Conservation (phyloP, 2,888 invertebrate species). For the Neoaliturus tenellus region DNA sequence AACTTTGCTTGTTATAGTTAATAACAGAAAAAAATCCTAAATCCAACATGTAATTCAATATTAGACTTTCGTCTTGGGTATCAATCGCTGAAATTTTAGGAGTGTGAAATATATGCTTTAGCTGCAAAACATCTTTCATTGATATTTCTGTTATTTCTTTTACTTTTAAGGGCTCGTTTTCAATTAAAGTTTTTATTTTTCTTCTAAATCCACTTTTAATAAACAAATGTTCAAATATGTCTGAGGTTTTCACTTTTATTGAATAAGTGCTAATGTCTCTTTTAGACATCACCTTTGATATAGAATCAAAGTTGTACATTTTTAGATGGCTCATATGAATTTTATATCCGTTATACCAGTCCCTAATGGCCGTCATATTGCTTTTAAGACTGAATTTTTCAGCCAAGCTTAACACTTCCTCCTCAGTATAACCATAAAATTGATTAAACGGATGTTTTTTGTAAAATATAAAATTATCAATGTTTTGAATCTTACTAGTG, state of each 20-base stretch:
- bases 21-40: background rate
- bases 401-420: background rate
- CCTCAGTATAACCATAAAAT: conserved; percentile 15
- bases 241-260: background rate
- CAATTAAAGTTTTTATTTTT: background rate
- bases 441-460: background rate
- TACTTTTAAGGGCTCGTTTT: background rate
- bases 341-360: conserved; percentile 13
- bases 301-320: background rate
- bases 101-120: background rate
- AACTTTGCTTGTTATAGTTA: background rate
- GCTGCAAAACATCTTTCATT: background rate
- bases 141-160: background rate
- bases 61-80: background rate
- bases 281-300: background rate
- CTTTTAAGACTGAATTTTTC: background rate
- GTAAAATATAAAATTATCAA: background rate
- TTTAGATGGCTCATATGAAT: background rate
- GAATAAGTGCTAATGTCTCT: background rate
- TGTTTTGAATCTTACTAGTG: background rate
- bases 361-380: background rate
- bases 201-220: background rate
- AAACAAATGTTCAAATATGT: background rate
- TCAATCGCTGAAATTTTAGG: background rate
- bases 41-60: background rate